These are phyloP conservation scores for Merodon equestris DNA, from an alignment of 2,888 invertebrate species.

Conservation along the genomic window DNA sequence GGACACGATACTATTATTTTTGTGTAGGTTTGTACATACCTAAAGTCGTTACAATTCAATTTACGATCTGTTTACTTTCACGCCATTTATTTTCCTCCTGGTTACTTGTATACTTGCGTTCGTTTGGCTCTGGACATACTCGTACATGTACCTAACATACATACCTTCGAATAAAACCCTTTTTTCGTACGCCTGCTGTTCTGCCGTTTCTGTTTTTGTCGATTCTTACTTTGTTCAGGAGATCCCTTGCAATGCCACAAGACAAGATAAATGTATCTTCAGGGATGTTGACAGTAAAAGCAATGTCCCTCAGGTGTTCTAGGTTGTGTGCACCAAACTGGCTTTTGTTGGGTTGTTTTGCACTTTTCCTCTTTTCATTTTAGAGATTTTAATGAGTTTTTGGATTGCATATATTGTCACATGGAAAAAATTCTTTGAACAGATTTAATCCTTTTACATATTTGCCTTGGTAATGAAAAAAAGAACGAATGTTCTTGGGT, in stretches of 20 bases:
- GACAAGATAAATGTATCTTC: slow-evolving; percentile 29
- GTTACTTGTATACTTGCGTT: slow-evolving; percentile 1
- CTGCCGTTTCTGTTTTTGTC: slow-evolving; percentile 23
- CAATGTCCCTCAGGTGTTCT: neutral
- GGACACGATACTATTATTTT: slow-evolving; percentile 27
- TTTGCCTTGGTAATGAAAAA: slow-evolving; percentile 49
- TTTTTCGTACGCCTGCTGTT: slow-evolving; percentile 1
- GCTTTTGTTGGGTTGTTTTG: too few relatives aligned
- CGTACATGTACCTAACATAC: too few relatives aligned
- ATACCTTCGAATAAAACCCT: neutral
- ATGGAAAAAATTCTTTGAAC: slow-evolving; percentile 52
- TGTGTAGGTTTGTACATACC: slow-evolving; percentile 34
- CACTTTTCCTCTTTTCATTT: slow-evolving; percentile 13
- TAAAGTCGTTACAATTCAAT: slow-evolving; percentile 51
- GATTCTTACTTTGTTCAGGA: slow-evolving; percentile 29
- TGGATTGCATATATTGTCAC: slow-evolving; percentile 53
- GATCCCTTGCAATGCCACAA: slow-evolving; percentile 20
- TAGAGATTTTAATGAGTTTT: slow-evolving; percentile 65
- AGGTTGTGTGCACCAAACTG: neutral
- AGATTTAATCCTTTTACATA: slow-evolving; percentile 30
- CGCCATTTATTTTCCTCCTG: slow-evolving; percentile 29
- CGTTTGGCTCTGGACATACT: neutral
- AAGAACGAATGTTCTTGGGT: slow-evolving; percentile 26
- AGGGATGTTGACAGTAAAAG: neutral
- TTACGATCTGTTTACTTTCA: slow-evolving; percentile 42